Conservation (phyloP, 2,888 invertebrate genomes). For the Carterocephalus palaemon region DNA sequence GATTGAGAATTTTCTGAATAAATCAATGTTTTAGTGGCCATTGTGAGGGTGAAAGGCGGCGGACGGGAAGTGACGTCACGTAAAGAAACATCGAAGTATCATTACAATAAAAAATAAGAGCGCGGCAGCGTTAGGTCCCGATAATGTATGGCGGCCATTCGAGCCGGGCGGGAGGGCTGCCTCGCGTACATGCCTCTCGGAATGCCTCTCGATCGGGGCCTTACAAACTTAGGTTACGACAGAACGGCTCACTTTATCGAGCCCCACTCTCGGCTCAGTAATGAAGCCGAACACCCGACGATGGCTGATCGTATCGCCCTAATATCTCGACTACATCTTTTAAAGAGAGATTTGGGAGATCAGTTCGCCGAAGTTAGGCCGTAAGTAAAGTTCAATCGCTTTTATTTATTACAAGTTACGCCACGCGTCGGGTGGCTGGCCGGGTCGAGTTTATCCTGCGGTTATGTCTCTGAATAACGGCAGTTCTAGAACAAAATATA, state of each 20-base stretch:
- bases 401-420: conserved; percentile 5
- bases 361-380: background rate
- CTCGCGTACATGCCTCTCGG: conserved; percentile 8
- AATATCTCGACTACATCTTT: conserved; percentile 9
- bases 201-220: conserved; percentile 12
- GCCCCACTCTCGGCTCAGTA: conserved; percentile 11
- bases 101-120: conserved; percentile 23
- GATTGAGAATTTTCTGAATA: conserved; percentile 19
- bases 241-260: conserved; percentile 16
- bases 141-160: conserved; percentile 16
- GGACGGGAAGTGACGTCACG: conserved; percentile 9
- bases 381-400: conserved; percentile 9
- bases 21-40: conserved; percentile 17
- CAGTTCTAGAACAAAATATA: no score
- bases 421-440: no score
- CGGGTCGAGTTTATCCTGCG: no score
- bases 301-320: conserved; percentile 14
- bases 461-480: no score
- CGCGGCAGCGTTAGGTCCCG: background rate
- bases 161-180: conserved; percentile 13
- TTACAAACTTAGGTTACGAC: conserved; percentile 21
- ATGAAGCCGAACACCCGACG: conserved; percentile 14
- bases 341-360: conserved; percentile 8
- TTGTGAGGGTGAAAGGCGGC: background rate
- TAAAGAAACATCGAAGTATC: conserved; percentile 13